A percentile compares a stretch with the other conserved stretches of the same genome.
These are phyloP conservation scores for Proctacanthus coquilletti DNA, from an alignment of 1,140 invertebrate genomes.

Conservation along the genomic window DNA sequence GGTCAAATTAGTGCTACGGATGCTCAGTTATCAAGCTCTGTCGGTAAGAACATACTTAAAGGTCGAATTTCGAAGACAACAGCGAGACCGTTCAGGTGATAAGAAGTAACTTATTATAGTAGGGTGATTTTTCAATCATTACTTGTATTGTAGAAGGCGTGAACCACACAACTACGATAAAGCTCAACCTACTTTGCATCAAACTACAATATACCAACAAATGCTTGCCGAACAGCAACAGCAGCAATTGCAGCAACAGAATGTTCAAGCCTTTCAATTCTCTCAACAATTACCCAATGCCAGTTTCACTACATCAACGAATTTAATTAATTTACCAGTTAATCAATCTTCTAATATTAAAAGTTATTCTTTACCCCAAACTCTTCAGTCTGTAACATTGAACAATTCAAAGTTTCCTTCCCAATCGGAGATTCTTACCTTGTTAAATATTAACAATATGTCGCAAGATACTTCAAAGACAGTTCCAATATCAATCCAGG, in stretches of 20 bases:
- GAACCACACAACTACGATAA: conserved; percentile 30
- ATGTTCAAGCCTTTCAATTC: background rate
- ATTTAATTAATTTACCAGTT: too few species aligned
- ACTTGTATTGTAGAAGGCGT: conserved; percentile 8
- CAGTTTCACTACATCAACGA: background rate
- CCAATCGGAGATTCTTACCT: background rate
- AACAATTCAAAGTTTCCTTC: background rate
- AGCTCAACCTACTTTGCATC: conserved; percentile 26
- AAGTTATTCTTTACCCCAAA: background rate
- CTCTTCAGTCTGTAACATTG: background rate
- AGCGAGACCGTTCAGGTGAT: conserved; percentile 16
- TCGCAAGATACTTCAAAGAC: too few species aligned
- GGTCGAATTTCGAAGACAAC: conserved; percentile 24
- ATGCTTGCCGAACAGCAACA: conserved; percentile 27
- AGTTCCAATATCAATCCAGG: conserved; percentile 1
- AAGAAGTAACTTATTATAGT: too few species aligned
- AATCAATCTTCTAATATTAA: conserved; percentile 1
- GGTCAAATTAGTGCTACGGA: too few species aligned
- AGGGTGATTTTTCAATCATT: background rate
- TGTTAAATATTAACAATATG: conserved; percentile 2
- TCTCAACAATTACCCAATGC: background rate
- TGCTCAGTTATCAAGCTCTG: too few species aligned
- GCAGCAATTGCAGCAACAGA: conserved; percentile 15
- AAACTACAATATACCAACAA: conserved; percentile 27
- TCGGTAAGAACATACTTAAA: conserved; percentile 23